Conservation (phyloP, 1,140 invertebrate species). For the Tetramorium alpestre region DNA sequence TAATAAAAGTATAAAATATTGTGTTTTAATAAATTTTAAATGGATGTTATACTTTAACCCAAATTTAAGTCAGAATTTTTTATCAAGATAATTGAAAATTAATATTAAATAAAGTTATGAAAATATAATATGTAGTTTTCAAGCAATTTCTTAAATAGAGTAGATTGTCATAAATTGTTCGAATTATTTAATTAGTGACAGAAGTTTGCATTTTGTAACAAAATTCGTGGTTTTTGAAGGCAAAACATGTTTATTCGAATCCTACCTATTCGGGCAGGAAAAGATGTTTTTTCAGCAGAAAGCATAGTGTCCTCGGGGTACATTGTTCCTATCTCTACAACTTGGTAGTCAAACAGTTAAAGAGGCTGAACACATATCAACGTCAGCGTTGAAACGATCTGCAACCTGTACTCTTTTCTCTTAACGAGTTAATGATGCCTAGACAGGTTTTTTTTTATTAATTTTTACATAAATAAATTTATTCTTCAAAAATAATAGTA, state of each 20-base stretch:
- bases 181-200: not conserved
- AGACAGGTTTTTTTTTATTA: not conserved
- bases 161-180: not conserved
- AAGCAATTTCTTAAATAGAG: not conserved
- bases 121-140: not conserved
- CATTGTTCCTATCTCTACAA: constrained; percentile 9
- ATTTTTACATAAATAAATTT: not conserved
- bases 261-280: not conserved
- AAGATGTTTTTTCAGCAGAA: constrained; percentile 26
- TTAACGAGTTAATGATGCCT: not conserved
- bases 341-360: constrained; percentile 36
- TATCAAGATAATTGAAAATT: not conserved
- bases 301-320: not conserved
- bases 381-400: not conserved
- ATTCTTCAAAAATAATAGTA: not conserved
- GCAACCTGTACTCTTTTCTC: not conserved
- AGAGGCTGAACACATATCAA: constrained; percentile 14
- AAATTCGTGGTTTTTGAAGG: not conserved
- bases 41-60: not conserved
- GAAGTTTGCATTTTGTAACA: not conserved
- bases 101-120: not conserved
- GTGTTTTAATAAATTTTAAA: not conserved
- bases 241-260: constrained; percentile 11
- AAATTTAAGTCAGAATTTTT: not conserved
- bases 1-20: not conserved